Evolutionary conservation across 2,113 vertebrate genomes (phyloP), one percentile per base, ranked within the genome.

Genomic region (Crotalus helleri): DNA sequence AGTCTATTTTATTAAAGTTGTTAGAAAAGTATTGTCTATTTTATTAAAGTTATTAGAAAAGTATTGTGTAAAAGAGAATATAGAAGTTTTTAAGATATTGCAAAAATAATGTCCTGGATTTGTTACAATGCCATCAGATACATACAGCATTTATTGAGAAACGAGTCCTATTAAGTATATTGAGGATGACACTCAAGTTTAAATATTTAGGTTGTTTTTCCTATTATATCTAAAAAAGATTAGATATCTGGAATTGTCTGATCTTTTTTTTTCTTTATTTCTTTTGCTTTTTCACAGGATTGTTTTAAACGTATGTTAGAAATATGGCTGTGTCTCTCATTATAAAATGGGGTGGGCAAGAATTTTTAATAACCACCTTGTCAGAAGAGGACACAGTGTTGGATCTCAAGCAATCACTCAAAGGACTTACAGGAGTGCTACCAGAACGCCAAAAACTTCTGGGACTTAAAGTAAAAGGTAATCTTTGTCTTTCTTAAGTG

Each of bases 291-390:
- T 49, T 87, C 91, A 11, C 94, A 97, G 95, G 91, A 94, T 94
- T 96, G 96, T 89, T 94, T 94, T 93, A 92, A 94, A 96, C 97
- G 49, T 97, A 98, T 98, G 98, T 96, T 97, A 93, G 93, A 96
- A 97, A 95, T 97, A 99, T 99, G 99, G 98, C 98, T 88, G 98
- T 99, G n/a, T 99, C 99, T 91, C 98, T 99, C 92, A 99, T 99
- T 86, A 99, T 99, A 94, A 99, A 99, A 96, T 99, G 99, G 99
- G 98, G 99, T 89, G 99, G 99, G 44, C 99, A 99, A 96, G 99
- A 99, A 95, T 99, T 99, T 97, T 98, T 98, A 0, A 98, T 99
- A 97, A 99, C 98, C 87, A 98, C 99, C 0, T 97, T 99, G 90
- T 99, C 98, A 46, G 99, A 99, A 97, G 99, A 99, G 91, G 99